Percentiles rank a stretch among this genome's conserved stretches.
Conservation (phyloP, 2,797 vertebrate genomes). For the Takifugu rubripes region DNA sequence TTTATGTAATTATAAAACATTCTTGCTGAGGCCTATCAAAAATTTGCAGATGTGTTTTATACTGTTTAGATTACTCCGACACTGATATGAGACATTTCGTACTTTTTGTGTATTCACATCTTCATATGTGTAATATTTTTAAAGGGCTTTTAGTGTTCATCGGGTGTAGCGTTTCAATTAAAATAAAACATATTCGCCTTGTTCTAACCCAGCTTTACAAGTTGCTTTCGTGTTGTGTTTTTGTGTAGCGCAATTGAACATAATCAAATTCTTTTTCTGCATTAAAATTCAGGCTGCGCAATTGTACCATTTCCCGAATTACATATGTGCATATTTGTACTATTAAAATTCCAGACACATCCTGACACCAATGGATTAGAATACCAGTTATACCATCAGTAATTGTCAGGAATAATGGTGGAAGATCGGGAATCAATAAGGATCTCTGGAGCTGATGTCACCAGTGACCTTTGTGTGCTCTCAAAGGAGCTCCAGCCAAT, state of each 20-base stretch:
- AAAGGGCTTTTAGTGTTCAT: too few species aligned
- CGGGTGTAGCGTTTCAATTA: too few species aligned
- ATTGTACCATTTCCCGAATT: background rate
- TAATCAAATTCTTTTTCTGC: background rate
- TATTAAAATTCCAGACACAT: constrained; percentile 49
- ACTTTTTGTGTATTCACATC: background rate
- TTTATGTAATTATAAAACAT: background rate
- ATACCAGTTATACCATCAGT: constrained; percentile 62
- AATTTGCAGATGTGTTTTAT: background rate
- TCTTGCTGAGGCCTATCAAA: background rate
- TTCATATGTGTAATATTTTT: too few species aligned
- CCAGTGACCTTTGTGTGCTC: constrained; percentile 71
- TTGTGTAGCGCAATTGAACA: background rate
- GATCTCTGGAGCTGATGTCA: constrained; percentile 56
- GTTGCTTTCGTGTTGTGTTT: background rate
- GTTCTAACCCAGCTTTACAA: too few species aligned
- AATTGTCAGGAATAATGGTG: constrained; percentile 61
- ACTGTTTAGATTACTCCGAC: background rate
- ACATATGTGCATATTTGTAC: constrained; percentile 14
- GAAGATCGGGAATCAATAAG: constrained; percentile 74
- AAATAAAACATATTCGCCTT: too few species aligned
- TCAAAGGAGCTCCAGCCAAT: constrained; percentile 57
- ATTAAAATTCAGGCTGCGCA: background rate
- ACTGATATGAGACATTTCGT: background rate
- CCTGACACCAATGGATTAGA: constrained; percentile 60